These are phyloP conservation scores for Lasaia peninsularis DNA, from an alignment of 1,140 invertebrate genomes.

Conservation along the genomic window DNA sequence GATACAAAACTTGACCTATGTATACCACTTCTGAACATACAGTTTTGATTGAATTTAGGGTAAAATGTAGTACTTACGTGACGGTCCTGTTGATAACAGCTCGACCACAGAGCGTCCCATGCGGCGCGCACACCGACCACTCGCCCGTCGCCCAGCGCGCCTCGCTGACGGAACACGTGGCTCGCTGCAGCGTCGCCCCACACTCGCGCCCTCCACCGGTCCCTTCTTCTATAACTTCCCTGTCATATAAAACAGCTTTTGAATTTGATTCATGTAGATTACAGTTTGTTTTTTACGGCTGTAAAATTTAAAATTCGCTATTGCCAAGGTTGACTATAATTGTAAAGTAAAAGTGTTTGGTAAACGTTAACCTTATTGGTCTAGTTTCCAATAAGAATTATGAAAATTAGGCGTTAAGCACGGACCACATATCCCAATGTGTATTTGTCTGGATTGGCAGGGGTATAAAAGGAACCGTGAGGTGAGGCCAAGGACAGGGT, in stretches of 20 bases:
- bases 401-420: too few species aligned
- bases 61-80: slow-evolving; percentile 38
- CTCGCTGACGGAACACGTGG: slow-evolving; percentile 63
- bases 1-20: too few species aligned
- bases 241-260: slow-evolving; percentile 15
- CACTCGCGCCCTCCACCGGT: slow-evolving; percentile 68
- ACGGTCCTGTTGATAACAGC: slow-evolving; percentile 66
- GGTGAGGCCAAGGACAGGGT: too few species aligned
- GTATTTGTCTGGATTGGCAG: too few species aligned
- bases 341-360: too few species aligned
- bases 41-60: neutral
- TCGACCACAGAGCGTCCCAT: slow-evolving; percentile 76
- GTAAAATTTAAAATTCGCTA: too few species aligned
- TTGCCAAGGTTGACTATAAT: too few species aligned
- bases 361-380: too few species aligned
- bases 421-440: too few species aligned
- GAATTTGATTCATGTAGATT: neutral
- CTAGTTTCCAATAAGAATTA: too few species aligned
- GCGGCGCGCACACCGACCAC: slow-evolving; percentile 79
- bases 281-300: neutral
- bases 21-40: too few species aligned
- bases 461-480: too few species aligned
- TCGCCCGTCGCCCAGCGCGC: slow-evolving; percentile 68
- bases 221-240: slow-evolving; percentile 64
- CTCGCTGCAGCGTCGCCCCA: slow-evolving; percentile 66